Conservation (phyloP, 2,113 vertebrate genomes). For the Zosterops japonicus region DNA sequence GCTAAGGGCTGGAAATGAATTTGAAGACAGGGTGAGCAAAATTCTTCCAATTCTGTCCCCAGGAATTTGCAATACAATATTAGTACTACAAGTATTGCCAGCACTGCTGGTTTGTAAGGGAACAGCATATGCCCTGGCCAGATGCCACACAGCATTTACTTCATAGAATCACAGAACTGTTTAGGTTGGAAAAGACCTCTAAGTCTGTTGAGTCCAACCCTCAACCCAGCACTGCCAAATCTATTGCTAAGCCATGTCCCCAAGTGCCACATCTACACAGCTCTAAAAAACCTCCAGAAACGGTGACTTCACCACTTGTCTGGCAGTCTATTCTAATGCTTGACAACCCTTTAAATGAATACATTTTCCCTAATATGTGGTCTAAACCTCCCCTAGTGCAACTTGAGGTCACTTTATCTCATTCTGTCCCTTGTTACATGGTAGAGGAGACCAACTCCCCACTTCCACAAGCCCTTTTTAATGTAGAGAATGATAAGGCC, state of each 20-base stretch:
- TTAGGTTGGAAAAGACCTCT: not conserved
- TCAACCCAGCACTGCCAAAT: not conserved
- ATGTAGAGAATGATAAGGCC: too few relatives aligned
- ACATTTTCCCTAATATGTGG: not conserved
- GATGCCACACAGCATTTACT: not conserved
- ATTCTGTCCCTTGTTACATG: not conserved
- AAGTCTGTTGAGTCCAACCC: fast-evolving
- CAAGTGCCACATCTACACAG: not conserved
- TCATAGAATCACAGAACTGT: not conserved
- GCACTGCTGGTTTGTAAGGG: not conserved
- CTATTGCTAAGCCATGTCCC: not conserved
- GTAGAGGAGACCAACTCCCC: not conserved
- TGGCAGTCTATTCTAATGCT: not conserved
- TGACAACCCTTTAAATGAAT: not conserved
- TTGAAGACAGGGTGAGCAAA: not conserved
- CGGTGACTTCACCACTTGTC: not conserved
- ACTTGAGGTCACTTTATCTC: not conserved
- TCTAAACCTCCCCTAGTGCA: not conserved
- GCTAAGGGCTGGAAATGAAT: not conserved
- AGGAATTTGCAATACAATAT: not conserved
- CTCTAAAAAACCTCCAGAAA: not conserved
- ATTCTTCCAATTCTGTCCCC: not conserved
- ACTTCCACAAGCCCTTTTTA: not conserved
- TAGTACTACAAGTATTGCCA: not conserved
- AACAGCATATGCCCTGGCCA: not conserved